Evolutionary conservation across 2,113 vertebrate species (phyloP).

Genomic region (Camelus bactrianus): DNA sequence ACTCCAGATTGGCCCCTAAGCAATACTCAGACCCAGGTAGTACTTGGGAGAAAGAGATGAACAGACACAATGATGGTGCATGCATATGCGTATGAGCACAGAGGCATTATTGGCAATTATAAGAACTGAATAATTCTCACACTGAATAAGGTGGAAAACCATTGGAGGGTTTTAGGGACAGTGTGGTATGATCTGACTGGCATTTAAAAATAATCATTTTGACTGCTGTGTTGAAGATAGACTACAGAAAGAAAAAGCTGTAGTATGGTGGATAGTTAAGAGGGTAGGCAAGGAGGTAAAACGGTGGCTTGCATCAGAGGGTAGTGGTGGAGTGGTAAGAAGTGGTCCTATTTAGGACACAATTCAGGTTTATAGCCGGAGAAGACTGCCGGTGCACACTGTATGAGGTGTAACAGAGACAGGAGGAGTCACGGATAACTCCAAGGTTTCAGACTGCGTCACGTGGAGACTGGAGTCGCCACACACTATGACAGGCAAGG

Average conservation of each 20-base stretch:
- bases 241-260: neutral
- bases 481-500: neutral
- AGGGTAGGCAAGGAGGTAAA: neutral
- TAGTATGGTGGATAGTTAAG: neutral
- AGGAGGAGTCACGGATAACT: neutral
- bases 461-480: neutral
- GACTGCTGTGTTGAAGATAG: neutral
- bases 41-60: neutral
- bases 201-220: neutral
- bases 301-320: neutral
- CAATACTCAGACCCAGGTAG: neutral
- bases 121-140: conserved; percentile 1
- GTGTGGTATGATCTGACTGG: neutral
- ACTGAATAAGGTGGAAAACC: neutral
- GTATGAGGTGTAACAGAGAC: neutral
- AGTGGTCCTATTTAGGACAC: neutral
- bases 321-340: neutral
- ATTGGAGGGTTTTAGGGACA: neutral
- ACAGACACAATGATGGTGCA: neutral
- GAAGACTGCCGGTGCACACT: neutral
- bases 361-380: neutral
- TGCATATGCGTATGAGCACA: neutral
- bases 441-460: neutral
- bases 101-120: neutral
- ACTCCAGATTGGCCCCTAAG: neutral